phyloP scores from a whole-genome alignment of 2,113 vertebrate genomes.

The Cynopterus brachyotis region DNA sequence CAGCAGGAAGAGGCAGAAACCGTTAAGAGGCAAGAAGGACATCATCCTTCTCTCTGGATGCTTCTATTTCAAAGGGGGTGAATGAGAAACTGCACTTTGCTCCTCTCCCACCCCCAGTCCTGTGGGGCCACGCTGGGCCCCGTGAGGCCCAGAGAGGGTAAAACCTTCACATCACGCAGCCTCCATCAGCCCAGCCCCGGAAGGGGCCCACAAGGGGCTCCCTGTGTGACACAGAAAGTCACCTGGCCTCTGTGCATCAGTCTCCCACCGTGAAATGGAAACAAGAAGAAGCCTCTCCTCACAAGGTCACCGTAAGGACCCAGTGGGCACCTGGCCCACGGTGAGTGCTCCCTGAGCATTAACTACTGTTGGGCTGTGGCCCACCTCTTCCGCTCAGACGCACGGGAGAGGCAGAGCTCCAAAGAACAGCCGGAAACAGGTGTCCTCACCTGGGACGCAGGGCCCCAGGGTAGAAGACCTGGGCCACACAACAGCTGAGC shows the following conservation, averaged over 20 bases:
- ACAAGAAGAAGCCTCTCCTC: background rate
- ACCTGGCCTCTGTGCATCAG: background rate
- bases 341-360: background rate
- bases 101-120: background rate
- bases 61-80: fast-evolving
- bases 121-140: background rate
- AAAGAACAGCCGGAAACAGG: background rate
- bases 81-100: background rate
- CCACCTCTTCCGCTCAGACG: background rate
- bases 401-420: background rate
- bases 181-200: background rate
- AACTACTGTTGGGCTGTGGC: background rate
- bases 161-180: background rate
- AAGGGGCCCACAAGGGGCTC: background rate
- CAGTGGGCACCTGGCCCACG: background rate
- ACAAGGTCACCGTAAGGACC: background rate
- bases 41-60: background rate
- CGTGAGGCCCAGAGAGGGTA: background rate
- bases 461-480: background rate
- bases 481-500: background rate
- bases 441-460: fast-evolving
- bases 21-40: background rate
- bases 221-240: background rate
- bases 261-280: background rate
- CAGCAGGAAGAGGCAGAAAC: background rate